Base-by-base conservation (phyloP, 2,113 vertebrate genomes). In the Apeltes quadracus region DNA sequence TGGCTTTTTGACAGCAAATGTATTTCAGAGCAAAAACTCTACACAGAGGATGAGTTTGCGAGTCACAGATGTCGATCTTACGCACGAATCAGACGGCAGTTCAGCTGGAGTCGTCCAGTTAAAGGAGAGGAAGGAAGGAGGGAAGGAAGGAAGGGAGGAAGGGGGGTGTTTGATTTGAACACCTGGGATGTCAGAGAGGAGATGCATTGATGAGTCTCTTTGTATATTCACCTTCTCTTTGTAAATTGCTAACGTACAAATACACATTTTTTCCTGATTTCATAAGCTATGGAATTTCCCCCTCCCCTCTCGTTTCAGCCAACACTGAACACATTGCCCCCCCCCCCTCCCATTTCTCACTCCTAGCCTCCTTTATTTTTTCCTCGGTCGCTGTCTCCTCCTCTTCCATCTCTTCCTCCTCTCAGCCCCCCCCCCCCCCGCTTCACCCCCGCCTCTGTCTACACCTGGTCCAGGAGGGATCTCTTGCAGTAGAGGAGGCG, bases 401-500 rank as follows among this genome's bases (percentile, higher is more conserved):
- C 69, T 44, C 44, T 54, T 63, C 43, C 51, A 46, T 15, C 8
- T 61, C 57, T 16, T 72, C 67, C 76, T 66, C 70, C 48, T 64
- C 58, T 75, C 25, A 34, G 58, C 63, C 73, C 63, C 23, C 76
- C 65, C 27, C 55, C 63, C 22, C n/a, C 51, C 38, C 32, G 5
- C 32, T 34, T 6, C 32, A 6, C 32, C 32, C 32, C 32, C 70
- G 14, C 72, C 54, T 74, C 63, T 15, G 68, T 66, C 90, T 97
- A 97, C 88, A 97, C 96, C 89, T 96, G 96, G 91, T 97, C 95
- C 91, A 97, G 94, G 84, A 97, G 93, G 25, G 96, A 97, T 61
- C 96, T 95, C 91, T 97, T 94, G 91, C 95, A 97, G 84, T 96
- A 96, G 43, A 97, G 94, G 84, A 97, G 93, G 81, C 94, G 94